Evolutionary conservation across 64 coral and sea anemone species (phyloP), one percentile per base, ranked within the genome.

Genomic region (Cladopsammia gracilis): DNA sequence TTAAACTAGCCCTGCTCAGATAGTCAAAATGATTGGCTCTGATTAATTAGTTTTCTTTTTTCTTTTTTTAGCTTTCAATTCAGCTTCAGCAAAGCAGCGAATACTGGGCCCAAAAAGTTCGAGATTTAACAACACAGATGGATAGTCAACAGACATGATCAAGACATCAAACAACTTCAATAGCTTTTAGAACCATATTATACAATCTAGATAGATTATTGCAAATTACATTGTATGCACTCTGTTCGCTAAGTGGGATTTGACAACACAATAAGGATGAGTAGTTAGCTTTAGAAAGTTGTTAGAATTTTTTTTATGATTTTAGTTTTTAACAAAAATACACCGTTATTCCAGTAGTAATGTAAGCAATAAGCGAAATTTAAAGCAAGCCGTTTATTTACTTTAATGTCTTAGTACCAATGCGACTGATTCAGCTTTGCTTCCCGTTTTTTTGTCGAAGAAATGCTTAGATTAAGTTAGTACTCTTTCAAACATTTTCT

Each of bases 21-120:
- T 34, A 34, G 34, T 34, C 34, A 0, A 34, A 34, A 34, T 34
- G 34, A 34, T 34, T 34, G 34, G 34, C 34, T 34, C 34, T 34
- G 34, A 34, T 34, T 34, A 34, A 0, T 1, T 2, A 34, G 34
- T 34, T 34, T 34, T 34, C 34, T 54, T n/a, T n/a, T n/a, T n/a
- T n/a, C n/a, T n/a, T 90, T 25, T 59, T 56, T 16, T 67, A 99
- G 98, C 94, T 99, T 25, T 99, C 94, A n/a, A 94, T 96, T 57
- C 98, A 99, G 62, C 94, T 99, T 50, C 98, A 99, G 58, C 98
- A 96, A 51, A 96, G 98, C 85, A 99, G 98, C 88, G 98, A 99
- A 80, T 96, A 96, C 58, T 99, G 98, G 98, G 91, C 94, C 20
- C 94, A 96, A 58, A 99, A 99, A 83, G 98, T 99, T 22, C 81